Evolutionary conservation across 2,888 invertebrate species (phyloP).

Genomic region (Anoplius nigerrimus): DNA sequence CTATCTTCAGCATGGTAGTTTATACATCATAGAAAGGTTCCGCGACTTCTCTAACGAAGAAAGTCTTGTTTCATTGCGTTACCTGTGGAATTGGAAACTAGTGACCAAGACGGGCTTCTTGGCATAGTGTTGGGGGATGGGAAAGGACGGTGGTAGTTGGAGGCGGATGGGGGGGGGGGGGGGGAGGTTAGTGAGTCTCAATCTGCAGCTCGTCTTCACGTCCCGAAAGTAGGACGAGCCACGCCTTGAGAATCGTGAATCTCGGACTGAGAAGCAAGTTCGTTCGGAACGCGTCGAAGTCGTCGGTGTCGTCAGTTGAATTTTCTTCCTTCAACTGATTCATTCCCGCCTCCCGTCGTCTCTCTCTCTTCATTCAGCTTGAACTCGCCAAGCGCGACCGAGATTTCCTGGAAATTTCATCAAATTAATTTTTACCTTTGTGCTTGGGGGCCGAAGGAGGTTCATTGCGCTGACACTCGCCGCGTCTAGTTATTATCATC

Average conservation of each 20-base stretch:
- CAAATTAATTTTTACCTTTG: background rate
- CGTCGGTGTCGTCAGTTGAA: background rate
- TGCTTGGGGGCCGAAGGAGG: too few relatives aligned
- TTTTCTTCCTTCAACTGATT: background rate
- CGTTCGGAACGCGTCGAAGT: background rate
- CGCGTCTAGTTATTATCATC: too few relatives aligned
- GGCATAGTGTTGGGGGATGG: background rate
- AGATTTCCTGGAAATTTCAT: background rate
- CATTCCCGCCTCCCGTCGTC: background rate
- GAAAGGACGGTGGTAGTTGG: constrained; percentile 23
- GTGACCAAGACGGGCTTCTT: constrained; percentile 9
- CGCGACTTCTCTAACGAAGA: constrained; percentile 28
- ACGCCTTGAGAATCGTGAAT: constrained; percentile 41
- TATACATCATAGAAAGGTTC: too few relatives aligned
- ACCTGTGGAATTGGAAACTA: constrained; percentile 43
- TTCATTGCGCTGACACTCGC: too few relatives aligned
- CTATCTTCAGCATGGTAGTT: too few relatives aligned
- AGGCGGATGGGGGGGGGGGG: constrained; percentile 31
- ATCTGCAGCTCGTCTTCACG: constrained; percentile 45
- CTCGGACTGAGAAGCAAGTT: background rate
- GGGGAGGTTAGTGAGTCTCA: constrained; percentile 36
- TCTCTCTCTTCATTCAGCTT: background rate
- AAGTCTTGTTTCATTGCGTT: constrained; percentile 41
- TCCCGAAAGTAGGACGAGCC: constrained; percentile 54
- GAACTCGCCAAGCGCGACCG: background rate